Conservation (phyloP, 2,797 vertebrate species). For the Florisuga fusca region DNA sequence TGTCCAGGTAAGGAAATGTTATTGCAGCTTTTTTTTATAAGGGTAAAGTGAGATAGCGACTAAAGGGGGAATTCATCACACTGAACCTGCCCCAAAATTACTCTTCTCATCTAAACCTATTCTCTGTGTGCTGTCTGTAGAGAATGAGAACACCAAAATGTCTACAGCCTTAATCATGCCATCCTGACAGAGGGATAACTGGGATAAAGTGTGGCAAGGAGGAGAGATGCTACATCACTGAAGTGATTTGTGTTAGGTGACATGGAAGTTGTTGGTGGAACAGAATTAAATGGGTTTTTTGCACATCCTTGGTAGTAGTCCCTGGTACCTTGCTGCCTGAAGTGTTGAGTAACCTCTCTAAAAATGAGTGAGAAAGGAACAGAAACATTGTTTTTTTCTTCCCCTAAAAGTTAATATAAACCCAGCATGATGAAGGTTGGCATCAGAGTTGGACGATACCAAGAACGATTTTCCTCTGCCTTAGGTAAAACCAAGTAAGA, state of each 20-base stretch:
- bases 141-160: constrained; percentile 1
- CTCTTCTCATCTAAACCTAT: neutral
- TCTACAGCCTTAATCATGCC: constrained; percentile 12
- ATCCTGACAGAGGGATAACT: constrained; percentile 19
- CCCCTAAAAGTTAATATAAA: neutral
- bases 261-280: neutral
- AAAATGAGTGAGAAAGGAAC: neutral
- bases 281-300: neutral
- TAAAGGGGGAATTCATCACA: neutral
- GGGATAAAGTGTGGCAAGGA: neutral
- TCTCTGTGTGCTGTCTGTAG: neutral
- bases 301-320: neutral
- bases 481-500: neutral
- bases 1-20: neutral
- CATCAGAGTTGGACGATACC: neutral
- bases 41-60: neutral
- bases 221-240: neutral
- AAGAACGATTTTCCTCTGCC: neutral
- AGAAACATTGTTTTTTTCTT: neutral
- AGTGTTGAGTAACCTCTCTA: neutral
- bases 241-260: neutral
- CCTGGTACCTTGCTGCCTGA: neutral
- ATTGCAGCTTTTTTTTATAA: neutral
- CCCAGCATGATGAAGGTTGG: neutral
- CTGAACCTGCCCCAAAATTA: neutral